A percentile compares a stretch with the other conserved stretches of the same genome.
Evolutionary conservation across 2,113 vertebrate genomes (phyloP).

Genomic region (Tichodroma muraria): DNA sequence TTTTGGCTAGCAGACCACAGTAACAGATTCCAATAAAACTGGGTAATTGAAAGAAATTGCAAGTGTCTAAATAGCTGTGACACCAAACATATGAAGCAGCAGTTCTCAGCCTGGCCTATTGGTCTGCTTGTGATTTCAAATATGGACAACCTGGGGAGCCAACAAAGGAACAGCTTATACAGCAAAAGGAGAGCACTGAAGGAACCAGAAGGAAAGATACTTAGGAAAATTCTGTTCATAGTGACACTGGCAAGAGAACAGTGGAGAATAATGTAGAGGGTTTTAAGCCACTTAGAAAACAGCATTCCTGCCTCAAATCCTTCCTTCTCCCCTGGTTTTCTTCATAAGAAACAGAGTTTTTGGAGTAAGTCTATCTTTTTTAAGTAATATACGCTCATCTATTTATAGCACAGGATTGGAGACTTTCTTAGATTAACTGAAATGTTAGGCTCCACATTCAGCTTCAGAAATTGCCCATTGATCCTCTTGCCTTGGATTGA

Average conservation of each 20-base stretch:
- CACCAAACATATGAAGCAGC: constrained; percentile 10
- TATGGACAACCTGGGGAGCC: background rate
- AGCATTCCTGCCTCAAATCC: background rate
- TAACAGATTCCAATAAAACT: constrained; percentile 22
- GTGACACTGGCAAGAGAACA: background rate
- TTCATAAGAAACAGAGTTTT: background rate
- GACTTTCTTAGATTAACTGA: background rate
- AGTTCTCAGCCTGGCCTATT: background rate
- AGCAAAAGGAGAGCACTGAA: background rate
- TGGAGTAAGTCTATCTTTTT: background rate
- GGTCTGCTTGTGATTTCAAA: background rate
- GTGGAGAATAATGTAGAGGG: background rate
- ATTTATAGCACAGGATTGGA: background rate
- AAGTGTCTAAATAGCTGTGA: constrained; percentile 37
- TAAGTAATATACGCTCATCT: background rate
- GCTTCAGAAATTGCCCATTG: background rate
- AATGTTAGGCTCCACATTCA: background rate
- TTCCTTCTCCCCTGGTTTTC: background rate
- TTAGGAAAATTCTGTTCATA: background rate
- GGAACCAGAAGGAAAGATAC: background rate
- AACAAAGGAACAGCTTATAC: background rate
- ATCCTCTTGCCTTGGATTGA: background rate
- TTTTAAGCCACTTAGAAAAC: background rate
- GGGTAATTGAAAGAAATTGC: constrained; percentile 39
- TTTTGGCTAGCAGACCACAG: constrained; percentile 40